Percentiles rank a stretch among this genome's conserved stretches.
Conservation (phyloP, 2,113 vertebrate species). For the Cheirogaleus medius region DNA sequence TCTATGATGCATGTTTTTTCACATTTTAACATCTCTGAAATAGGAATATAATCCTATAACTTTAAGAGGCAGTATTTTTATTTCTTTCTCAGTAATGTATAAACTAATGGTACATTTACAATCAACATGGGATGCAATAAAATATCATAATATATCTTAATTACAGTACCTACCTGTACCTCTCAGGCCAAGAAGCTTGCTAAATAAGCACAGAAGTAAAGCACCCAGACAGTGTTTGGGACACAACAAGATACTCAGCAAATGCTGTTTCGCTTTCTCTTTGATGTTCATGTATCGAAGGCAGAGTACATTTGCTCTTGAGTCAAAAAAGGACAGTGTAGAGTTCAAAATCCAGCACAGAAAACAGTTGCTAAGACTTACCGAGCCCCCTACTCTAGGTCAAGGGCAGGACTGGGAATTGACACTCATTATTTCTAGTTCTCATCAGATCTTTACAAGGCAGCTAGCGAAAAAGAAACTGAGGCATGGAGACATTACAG, state of each 20-base stretch:
- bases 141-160: background rate
- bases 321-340: background rate
- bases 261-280: background rate
- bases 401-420: background rate
- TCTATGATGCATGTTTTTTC: background rate
- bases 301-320: background rate
- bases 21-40: slow-evolving; percentile 15
- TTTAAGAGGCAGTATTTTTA: background rate
- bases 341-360: background rate
- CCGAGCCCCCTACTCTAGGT: background rate
- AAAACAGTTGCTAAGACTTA: background rate
- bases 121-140: background rate
- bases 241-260: background rate
- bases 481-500: background rate
- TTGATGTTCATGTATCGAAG: background rate
- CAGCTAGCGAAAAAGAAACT: background rate
- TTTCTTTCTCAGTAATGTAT: background rate
- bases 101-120: background rate
- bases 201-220: background rate
- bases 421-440: background rate
- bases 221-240: background rate
- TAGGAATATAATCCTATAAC: background rate
- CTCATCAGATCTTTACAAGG: background rate
- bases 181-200: background rate
- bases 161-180: background rate